Base-by-base conservation (phyloP, 1,140 invertebrate genomes). In the Brachionus plicatilis region DNA sequence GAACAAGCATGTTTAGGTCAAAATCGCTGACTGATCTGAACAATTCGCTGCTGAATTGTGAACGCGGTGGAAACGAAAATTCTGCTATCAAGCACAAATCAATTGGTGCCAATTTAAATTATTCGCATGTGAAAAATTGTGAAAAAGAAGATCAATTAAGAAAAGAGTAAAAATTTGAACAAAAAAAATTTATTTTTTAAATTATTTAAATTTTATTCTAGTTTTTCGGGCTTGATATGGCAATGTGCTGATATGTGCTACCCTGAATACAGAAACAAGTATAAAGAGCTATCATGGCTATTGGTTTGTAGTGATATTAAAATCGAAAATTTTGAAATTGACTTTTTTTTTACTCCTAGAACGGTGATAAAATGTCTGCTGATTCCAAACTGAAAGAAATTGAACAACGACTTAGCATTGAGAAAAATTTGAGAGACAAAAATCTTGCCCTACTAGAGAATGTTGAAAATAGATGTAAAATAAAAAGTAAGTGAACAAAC, bases 231-330 rank as follows among this genome's bases (percentile, higher is more conserved):
- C 5, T 68, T 82, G 53, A 65, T 82, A 29, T 82, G 79, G 79
- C 79, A 82, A 27, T 82, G 79, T 82, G 79, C 79, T 43, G 79
- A 82, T 68, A 82, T 65, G 53, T 82, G 79, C 33, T 82, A 82
- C 45, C 53, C 53, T 12, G 79, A 82, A 82, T 45, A 68, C 14
- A 65, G 24, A 43, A 82, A 68, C 60, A 60, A 82, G 41, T 82
- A 65, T 9, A 65, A 65, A 65, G 79, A 82, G 14, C 37, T 82
- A 1, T 5, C 12, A 17, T 82, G 79, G 79, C 29, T 82, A 27
- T 20, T 82, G 79, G 79, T 82, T 65, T 65, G 29, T 60, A 27
- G n/a, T n/a, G 7, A 65, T 65, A 24, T n/a, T 27, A 12, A 37
- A 33, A 17, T 37, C 3, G 14, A 56, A 41, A 56, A n/a, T 56